phyloP scores from a whole-genome alignment of 1,140 invertebrate genomes.

The Cheumatopsyche charites region DNA sequence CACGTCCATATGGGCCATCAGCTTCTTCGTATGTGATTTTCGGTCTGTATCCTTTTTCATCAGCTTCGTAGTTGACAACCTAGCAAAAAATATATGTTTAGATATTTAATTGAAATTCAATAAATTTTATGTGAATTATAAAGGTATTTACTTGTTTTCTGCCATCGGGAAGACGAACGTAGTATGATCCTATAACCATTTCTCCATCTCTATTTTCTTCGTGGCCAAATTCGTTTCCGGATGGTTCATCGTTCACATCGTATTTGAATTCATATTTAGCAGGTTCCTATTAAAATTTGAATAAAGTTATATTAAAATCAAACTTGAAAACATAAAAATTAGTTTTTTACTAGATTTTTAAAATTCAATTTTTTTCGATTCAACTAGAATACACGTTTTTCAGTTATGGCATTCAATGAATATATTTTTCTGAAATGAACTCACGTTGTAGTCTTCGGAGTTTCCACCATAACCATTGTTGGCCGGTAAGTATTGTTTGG shows the following conservation, averaged over 20 bases:
- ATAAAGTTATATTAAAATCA: too few species aligned
- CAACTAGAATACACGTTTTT: too few species aligned
- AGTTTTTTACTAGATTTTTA: too few species aligned
- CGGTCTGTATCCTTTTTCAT: constrained; percentile 77
- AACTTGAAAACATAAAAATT: too few species aligned
- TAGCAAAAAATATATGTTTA: constrained; percentile 46
- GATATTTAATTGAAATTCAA: background rate
- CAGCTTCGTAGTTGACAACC: constrained; percentile 79
- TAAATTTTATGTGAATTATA: too few species aligned
- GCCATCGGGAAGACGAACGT: constrained; percentile 76
- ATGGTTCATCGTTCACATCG: constrained; percentile 71
- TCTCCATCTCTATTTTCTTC: constrained; percentile 72
- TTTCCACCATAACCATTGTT: constrained; percentile 49
- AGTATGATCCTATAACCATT: constrained; percentile 71
- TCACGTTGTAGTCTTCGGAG: constrained; percentile 53
- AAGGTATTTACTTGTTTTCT: constrained; percentile 66
- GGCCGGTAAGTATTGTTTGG: constrained; percentile 53
- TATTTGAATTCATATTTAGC: constrained; percentile 79
- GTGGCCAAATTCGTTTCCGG: constrained; percentile 75
- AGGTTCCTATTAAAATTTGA: constrained; percentile 56
- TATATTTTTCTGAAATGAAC: constrained; percentile 29
- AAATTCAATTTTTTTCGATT: too few species aligned
- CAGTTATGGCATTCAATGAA: too few species aligned
- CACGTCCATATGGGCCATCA: constrained; percentile 57
- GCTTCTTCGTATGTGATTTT: constrained; percentile 74